These are phyloP conservation scores for Meganola albula DNA, from an alignment of 2,888 invertebrate genomes.

Conservation along the genomic window DNA sequence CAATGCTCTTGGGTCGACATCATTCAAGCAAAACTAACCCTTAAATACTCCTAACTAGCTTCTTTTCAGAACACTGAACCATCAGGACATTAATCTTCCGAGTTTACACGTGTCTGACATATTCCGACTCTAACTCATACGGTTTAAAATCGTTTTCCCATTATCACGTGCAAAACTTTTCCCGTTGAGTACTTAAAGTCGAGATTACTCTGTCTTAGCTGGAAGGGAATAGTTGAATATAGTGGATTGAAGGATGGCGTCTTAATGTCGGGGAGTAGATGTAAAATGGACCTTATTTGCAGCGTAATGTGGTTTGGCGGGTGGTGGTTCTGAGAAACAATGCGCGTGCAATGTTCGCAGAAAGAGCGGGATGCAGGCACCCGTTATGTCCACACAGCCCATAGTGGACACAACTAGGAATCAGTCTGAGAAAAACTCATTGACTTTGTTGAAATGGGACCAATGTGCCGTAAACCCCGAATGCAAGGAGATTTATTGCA, in stretches of 20 bases:
- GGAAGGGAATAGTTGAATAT: conserved; percentile 52
- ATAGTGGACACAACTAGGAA: conserved; percentile 63
- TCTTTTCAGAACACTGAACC: conserved; percentile 41
- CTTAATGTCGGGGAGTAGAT: conserved; percentile 36
- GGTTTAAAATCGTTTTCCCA: conserved; percentile 54
- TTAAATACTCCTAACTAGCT: conserved; percentile 43
- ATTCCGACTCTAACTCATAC: conserved; percentile 47
- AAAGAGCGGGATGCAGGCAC: conserved; percentile 60
- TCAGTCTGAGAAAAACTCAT: conserved; percentile 66
- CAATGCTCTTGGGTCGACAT: conserved; percentile 37
- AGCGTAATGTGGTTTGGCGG: conserved; percentile 56
- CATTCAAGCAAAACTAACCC: conserved; percentile 50
- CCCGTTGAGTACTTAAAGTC: conserved; percentile 39
- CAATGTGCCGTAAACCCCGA: conserved; percentile 48
- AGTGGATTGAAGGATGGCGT: conserved; percentile 56
- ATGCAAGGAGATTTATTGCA: conserved; percentile 56
- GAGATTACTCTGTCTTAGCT: conserved; percentile 42
- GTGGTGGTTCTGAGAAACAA: conserved; percentile 71
- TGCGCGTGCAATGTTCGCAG: conserved; percentile 59
- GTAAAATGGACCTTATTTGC: conserved; percentile 51
- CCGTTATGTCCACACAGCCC: conserved; percentile 58
- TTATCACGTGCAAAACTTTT: conserved; percentile 30
- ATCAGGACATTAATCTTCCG: conserved; percentile 53
- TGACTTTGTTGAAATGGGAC: conserved; percentile 65
- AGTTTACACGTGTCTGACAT: conserved; percentile 37